Conservation (phyloP, 30 jellyfish, hydroid and myxozoan species). For the Morbakka virulenta region DNA sequence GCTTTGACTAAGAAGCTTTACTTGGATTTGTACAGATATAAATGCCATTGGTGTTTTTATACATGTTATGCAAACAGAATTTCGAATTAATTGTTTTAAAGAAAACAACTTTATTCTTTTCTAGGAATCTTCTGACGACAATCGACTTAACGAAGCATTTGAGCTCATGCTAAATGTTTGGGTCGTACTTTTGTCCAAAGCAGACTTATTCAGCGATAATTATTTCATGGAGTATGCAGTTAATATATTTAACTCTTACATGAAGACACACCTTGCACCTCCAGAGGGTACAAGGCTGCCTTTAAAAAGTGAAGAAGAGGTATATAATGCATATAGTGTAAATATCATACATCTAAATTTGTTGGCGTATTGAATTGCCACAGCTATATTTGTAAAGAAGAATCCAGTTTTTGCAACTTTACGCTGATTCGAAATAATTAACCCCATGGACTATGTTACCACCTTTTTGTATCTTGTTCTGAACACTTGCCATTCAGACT, state of each 20-base stretch:
- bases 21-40: too few relatives aligned
- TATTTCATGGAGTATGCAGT: conserved; percentile 59
- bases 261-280: conserved; percentile 74
- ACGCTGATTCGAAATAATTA: too few relatives aligned
- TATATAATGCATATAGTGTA: too few relatives aligned
- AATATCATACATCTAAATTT: too few relatives aligned
- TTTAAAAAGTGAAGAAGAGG: conserved; percentile 38
- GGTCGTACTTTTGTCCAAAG: conserved; percentile 81
- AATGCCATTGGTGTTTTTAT: too few relatives aligned
- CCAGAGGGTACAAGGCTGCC: conserved; percentile 83
- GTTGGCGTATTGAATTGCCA: too few relatives aligned
- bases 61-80: too few relatives aligned
- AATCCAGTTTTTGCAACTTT: not conserved
- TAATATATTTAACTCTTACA: conserved; percentile 57
- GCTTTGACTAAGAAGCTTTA: too few relatives aligned
- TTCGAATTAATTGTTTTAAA: too few relatives aligned
- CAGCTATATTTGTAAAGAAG: not conserved
- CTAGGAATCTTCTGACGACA: conserved; percentile 42
- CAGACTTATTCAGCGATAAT: conserved; percentile 62
- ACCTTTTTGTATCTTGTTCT: too few relatives aligned
- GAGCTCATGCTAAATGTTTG: conserved; percentile 80
- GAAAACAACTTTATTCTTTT: not conserved
- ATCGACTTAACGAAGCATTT: conserved; percentile 74
- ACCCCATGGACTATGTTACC: too few relatives aligned
- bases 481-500: too few relatives aligned